These are phyloP conservation scores for Tuberolachnus salignus DNA, from an alignment of 2,888 invertebrate genomes.

Conservation along the genomic window DNA sequence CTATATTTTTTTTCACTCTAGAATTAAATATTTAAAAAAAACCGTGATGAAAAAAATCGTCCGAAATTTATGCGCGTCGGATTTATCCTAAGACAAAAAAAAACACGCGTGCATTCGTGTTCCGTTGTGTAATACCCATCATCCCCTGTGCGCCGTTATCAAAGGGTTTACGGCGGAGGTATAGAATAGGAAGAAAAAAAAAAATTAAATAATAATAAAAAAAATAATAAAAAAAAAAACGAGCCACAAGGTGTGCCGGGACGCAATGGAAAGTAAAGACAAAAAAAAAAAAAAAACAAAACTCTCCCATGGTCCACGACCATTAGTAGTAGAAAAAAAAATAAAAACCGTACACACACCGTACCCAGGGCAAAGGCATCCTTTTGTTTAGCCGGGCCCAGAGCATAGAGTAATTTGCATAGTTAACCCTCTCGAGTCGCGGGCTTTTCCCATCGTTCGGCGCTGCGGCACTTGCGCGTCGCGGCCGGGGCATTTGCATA, in stretches of 20 bases:
- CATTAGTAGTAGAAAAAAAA: conserved; percentile 57
- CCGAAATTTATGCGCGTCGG: conserved; percentile 37
- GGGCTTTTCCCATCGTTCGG: conserved; percentile 31
- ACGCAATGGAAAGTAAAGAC: conserved; percentile 39
- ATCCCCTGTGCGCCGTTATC: conserved; percentile 24
- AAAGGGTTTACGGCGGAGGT: not conserved
- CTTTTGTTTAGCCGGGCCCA: conserved; percentile 57
- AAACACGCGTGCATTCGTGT: conserved; percentile 23
- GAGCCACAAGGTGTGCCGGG: conserved; percentile 35
- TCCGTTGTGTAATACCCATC: conserved; percentile 35
- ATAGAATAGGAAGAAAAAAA: too few species aligned
- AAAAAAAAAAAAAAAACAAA: conserved; percentile 41
- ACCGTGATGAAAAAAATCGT: conserved; percentile 26
- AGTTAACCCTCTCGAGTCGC: conserved; percentile 60
- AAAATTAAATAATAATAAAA: not conserved
- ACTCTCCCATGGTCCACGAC: conserved; percentile 57
- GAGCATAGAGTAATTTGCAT: conserved; percentile 60
- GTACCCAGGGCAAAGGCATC: conserved; percentile 53
- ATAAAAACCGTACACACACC: conserved; percentile 58
- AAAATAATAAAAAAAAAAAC: conserved; percentile 20
- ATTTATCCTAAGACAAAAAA: conserved; percentile 54
- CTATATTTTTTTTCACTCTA: conserved; percentile 17
- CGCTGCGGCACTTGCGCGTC: conserved; percentile 40
- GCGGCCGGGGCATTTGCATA: conserved; percentile 42
- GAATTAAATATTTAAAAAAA: conserved; percentile 8